A percentile compares a stretch with the other conserved stretches of the same genome.
Evolutionary conservation across 2,113 vertebrate genomes (phyloP).

Genomic region (Prinia subflava): DNA sequence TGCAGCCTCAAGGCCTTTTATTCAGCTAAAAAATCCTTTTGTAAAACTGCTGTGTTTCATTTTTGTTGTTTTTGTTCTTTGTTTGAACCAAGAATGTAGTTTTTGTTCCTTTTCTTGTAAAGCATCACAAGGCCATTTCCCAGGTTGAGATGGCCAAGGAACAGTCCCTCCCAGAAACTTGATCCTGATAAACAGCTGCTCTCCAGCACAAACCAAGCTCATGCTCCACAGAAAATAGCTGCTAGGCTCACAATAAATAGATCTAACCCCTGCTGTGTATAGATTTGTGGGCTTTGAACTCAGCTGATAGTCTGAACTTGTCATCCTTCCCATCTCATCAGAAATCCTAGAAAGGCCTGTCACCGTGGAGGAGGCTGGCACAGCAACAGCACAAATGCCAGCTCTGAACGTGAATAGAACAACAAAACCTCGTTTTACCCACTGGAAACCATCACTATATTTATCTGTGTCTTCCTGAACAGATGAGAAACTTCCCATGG

Average conservation of each 20-base stretch:
- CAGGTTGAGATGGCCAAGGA: slow-evolving; percentile 4
- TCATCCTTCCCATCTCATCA: neutral
- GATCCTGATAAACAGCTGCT: neutral
- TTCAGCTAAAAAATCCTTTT: neutral
- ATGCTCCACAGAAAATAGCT: neutral
- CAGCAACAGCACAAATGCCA: neutral
- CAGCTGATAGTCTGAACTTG: neutral
- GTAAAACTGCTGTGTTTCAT: neutral
- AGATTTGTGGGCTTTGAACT: neutral
- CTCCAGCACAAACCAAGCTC: neutral
- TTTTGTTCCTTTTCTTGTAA: neutral
- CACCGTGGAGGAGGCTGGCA: neutral
- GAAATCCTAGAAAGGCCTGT: neutral
- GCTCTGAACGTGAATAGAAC: slow-evolving; percentile 5
- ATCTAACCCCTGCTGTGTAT: neutral
- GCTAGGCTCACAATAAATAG: neutral
- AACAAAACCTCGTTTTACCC: slow-evolving; percentile 4
- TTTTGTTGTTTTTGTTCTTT: neutral
- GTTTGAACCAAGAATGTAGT: neutral
- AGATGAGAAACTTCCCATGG: slow-evolving; percentile 39
- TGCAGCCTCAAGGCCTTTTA: neutral
- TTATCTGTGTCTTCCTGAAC: slow-evolving; percentile 35
- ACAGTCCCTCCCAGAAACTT: neutral
- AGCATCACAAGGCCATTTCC: neutral
- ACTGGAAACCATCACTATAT: slow-evolving; percentile 18